Evolutionary conservation across 1,140 invertebrate genomes (phyloP).

Genomic region (Trigoniulus corallinus): DNA sequence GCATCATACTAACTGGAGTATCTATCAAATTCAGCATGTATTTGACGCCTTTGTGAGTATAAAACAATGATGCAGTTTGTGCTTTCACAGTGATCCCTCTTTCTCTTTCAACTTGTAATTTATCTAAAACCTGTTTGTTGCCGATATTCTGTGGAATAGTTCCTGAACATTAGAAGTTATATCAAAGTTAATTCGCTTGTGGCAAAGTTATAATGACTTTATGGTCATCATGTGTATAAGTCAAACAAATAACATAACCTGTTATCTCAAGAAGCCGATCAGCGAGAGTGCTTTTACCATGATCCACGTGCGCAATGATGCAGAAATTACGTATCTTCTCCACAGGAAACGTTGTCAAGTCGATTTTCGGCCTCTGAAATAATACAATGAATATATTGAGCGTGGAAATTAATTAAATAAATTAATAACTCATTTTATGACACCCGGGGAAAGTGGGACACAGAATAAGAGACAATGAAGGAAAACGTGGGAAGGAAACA

Average conservation of each 20-base stretch:
- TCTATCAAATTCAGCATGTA: slow-evolving; percentile 96
- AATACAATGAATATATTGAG: too few relatives aligned
- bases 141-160: slow-evolving; percentile 49
- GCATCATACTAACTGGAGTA: slow-evolving; percentile 59
- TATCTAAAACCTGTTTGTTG: slow-evolving; percentile 70
- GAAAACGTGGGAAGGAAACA: too few relatives aligned
- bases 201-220: not conserved
- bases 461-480: too few relatives aligned
- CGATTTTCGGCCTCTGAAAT: too few relatives aligned
- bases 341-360: slow-evolving; percentile 29
- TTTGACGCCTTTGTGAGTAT: slow-evolving; percentile 32
- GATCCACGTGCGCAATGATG: slow-evolving; percentile 95
- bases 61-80: slow-evolving; percentile 79
- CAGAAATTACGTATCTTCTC: slow-evolving; percentile 80
- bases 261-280: slow-evolving; percentile 82
- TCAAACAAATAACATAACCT: slow-evolving; percentile 26
- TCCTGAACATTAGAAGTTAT: slow-evolving; percentile 26
- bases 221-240: not conserved
- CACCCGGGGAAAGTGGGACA: too few relatives aligned
- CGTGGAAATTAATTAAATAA: too few relatives aligned
- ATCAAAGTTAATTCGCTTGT: not conserved
- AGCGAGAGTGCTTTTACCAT: slow-evolving; percentile 91
- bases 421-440: too few relatives aligned
- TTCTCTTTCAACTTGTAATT: slow-evolving; percentile 76
- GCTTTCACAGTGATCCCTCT: slow-evolving; percentile 97